Evolutionary conservation across 1,140 invertebrate species (phyloP), one percentile per base, ranked within the genome.

Genomic region (Drosophila neocordata): DNA sequence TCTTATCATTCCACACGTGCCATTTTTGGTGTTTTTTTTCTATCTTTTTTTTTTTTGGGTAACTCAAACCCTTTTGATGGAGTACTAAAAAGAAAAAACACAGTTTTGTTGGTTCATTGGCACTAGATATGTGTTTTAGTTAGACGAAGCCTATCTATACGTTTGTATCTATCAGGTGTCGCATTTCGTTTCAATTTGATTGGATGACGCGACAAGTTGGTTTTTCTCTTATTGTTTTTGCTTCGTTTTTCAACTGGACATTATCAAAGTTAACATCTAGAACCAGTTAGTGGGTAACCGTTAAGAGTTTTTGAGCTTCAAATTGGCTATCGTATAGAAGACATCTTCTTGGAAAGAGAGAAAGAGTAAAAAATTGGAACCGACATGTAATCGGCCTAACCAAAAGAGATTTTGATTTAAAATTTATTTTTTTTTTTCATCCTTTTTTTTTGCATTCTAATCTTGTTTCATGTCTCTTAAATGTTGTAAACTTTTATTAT

Each of bases 1-100:
- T 75, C 72, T 75, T 75, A 75, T 75, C 72, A 75, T 38, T 74
- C 48, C 56, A 75, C 72, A 75, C 72, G 72, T 75, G 72, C 72
- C 56, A 34, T 20, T n/a, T 20, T 44, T 22, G 13, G 13, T 27
- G 38, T 22, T 18, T 15, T 35, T 37, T 20, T 11, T 56, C 20
- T 27, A 13, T 22, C 8, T 24, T 37, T 15, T 15, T 35, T 35
- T 18, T 11, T 56, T 31, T 24, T 13, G 15, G 9, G 7, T 11
- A 55, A 55, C 11, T 37, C 56, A 38, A 60, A 73, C 53, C 72
- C 37, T 64, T n/a, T 38, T 22, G 64, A 68, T 74, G 74, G 48
- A 56, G 55, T 62, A 37, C 37, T n/a, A 38, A 13, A n/a, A 48
- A 44, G 5, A n/a, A 48, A 44, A 44, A 59, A 7, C 1, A 24